phyloP scores from a whole-genome alignment of 2,797 vertebrate genomes.

The Lophius americanus region DNA sequence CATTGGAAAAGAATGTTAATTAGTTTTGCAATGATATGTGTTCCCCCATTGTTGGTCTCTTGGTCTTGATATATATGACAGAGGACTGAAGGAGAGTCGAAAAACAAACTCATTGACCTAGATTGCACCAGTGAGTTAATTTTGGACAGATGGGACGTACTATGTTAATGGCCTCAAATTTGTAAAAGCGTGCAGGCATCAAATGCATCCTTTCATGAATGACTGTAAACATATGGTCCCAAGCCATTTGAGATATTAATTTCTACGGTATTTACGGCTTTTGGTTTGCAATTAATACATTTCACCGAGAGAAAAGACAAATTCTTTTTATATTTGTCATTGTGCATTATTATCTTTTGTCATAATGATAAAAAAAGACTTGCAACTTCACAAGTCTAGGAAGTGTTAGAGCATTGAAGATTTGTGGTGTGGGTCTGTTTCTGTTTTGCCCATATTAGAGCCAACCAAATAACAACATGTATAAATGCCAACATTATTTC shows the following conservation, averaged over 20 bases:
- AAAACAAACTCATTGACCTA: conserved; percentile 63
- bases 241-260: conserved; percentile 1
- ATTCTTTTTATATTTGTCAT: conserved; percentile 19
- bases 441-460: conserved; percentile 12
- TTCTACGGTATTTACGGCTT: neutral
- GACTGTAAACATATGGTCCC: conserved; percentile 16
- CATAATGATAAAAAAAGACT: conserved; percentile 19
- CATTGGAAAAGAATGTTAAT: conserved; percentile 78
- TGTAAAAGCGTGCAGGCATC: conserved; percentile 1
- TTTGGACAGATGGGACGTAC: conserved; percentile 18
- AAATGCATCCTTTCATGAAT: conserved; percentile 15
- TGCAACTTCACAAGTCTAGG: conserved; percentile 23
- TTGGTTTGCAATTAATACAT: conserved; percentile 13
- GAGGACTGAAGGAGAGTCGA: conserved; percentile 57
- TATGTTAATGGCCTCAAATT: conserved; percentile 22
- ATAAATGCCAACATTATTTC: conserved; percentile 23
- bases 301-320: conserved; percentile 26
- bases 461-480: conserved; percentile 34
- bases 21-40: conserved; percentile 72
- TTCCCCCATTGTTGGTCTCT: conserved; percentile 60
- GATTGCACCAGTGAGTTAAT: conserved; percentile 41
- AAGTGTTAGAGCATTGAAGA: conserved; percentile 42
- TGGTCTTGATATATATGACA: conserved; percentile 70
- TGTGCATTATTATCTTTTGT: conserved; percentile 34
- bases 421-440: conserved; percentile 33